A percentile compares a stretch with the other conserved stretches of the same genome.
Evolutionary conservation across 92 coral and sea anemone genomes (phyloP).

Genomic region (Paramuricea clavata): DNA sequence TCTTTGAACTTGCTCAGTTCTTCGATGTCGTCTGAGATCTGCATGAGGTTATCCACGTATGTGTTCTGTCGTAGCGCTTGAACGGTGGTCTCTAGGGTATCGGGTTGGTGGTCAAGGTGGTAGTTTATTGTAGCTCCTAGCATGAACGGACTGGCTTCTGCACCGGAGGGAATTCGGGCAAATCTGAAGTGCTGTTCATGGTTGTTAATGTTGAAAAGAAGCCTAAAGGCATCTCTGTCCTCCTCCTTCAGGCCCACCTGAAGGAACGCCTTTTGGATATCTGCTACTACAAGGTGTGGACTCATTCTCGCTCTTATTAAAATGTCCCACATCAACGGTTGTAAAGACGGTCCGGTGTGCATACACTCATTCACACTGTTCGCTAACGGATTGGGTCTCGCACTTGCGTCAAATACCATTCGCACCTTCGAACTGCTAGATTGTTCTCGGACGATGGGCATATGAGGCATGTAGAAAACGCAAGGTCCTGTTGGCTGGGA

Average conservation of each 20-base stretch:
- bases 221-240: slow-evolving; percentile 58
- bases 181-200: slow-evolving; percentile 48
- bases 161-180: slow-evolving; percentile 52
- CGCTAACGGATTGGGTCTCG: slow-evolving; percentile 53
- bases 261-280: slow-evolving; percentile 61
- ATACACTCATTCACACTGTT: slow-evolving; percentile 55
- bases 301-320: slow-evolving; percentile 60
- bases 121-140: slow-evolving; percentile 49
- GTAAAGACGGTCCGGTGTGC: slow-evolving; percentile 52
- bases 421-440: slow-evolving; percentile 64
- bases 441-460: too few species aligned
- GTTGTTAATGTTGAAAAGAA: slow-evolving; percentile 45
- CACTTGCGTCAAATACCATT: slow-evolving; percentile 73
- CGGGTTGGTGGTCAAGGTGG: slow-evolving; percentile 53
- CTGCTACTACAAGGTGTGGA: slow-evolving; percentile 43
- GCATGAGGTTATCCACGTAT: slow-evolving; percentile 66
- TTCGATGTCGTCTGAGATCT: slow-evolving; percentile 34
- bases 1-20: slow-evolving; percentile 28
- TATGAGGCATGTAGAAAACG: too few species aligned
- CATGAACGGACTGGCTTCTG: slow-evolving; percentile 58
- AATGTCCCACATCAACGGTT: slow-evolving; percentile 59
- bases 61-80: slow-evolving; percentile 47
- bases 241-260: slow-evolving; percentile 50
- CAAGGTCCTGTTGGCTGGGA: background rate
- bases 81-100: background rate